Percentiles rank a stretch among this genome's conserved stretches.
Evolutionary conservation across 35 echinoderm and acorn worm species (phyloP).

Genomic region (Antedon bifida): DNA sequence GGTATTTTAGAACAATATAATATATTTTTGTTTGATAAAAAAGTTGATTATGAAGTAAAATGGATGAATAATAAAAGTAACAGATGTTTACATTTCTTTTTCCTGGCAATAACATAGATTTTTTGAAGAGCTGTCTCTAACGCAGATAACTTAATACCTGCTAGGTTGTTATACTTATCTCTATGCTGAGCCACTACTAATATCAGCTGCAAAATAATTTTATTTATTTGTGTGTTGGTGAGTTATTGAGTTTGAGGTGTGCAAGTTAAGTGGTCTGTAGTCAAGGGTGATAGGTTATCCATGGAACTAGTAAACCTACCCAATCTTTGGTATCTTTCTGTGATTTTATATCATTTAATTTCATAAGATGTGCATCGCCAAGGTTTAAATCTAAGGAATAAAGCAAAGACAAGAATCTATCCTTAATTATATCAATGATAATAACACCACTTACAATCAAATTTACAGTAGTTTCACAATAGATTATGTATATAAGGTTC

Average conservation of each 20-base stretch:
- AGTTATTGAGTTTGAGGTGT: too few species aligned
- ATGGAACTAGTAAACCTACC: constrained; percentile 29
- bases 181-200: constrained; percentile 86
- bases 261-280: not conserved
- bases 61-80: too few species aligned
- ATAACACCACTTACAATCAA: too few species aligned
- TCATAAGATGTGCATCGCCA: constrained; percentile 65
- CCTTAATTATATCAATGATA: too few species aligned
- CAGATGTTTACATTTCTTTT: constrained; percentile 42
- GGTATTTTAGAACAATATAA: too few species aligned
- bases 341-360: constrained; percentile 60
- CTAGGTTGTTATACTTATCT: constrained; percentile 50
- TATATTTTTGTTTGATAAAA: too few species aligned
- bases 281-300: too few species aligned
- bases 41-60: too few species aligned
- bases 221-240: not conserved
- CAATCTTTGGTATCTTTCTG: constrained; percentile 42
- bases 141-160: constrained; percentile 62
- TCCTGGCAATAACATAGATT: constrained; percentile 61
- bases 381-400: constrained; percentile 52
- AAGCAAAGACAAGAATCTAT: too few species aligned
- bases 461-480: too few species aligned
- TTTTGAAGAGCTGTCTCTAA: constrained; percentile 54
- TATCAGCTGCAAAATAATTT: constrained; percentile 23
- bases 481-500: too few species aligned